phyloP scores from a whole-genome alignment of 1,140 invertebrate genomes.

The Tribolium madens region DNA sequence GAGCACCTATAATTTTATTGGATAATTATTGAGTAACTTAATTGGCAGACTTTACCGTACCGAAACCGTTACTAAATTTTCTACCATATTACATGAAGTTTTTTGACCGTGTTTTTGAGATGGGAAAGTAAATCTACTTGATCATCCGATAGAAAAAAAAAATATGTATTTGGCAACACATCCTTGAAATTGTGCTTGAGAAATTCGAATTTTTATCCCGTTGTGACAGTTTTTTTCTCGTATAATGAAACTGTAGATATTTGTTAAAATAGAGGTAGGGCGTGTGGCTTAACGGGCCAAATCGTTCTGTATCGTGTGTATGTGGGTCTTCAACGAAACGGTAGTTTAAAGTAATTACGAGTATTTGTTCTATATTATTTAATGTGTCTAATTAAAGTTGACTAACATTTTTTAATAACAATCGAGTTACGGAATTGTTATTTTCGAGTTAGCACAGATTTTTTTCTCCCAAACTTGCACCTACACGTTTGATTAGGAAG shows the following conservation, averaged over 20 bases:
- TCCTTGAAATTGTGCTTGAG: not conserved
- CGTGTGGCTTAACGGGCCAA: constrained; percentile 38
- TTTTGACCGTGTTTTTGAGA: not conserved
- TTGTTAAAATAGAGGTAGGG: constrained; percentile 10
- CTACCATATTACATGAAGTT: constrained; percentile 2
- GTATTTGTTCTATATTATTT: constrained; percentile 24
- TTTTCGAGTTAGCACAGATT: not conserved
- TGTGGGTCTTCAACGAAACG: constrained; percentile 39
- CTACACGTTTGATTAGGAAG: constrained; percentile 27
- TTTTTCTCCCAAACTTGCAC: not conserved
- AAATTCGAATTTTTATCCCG: not conserved
- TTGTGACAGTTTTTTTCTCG: not conserved
- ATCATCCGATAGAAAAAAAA: constrained; percentile 6
- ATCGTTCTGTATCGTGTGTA: constrained; percentile 35
- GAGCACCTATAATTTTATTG: constrained; percentile 1
- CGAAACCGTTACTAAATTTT: constrained; percentile 2
- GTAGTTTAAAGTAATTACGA: constrained; percentile 36
- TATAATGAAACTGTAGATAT: not conserved
- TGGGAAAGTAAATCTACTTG: not conserved
- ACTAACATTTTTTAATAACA: constrained; percentile 15
- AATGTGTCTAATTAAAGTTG: not conserved
- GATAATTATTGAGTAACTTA: not conserved
- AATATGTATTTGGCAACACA: constrained; percentile 7
- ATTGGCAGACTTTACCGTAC: constrained; percentile 1
- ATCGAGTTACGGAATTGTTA: not conserved